These are phyloP conservation scores for Echiichthys vipera DNA, from an alignment of 2,797 vertebrate genomes.

Conservation along the genomic window DNA sequence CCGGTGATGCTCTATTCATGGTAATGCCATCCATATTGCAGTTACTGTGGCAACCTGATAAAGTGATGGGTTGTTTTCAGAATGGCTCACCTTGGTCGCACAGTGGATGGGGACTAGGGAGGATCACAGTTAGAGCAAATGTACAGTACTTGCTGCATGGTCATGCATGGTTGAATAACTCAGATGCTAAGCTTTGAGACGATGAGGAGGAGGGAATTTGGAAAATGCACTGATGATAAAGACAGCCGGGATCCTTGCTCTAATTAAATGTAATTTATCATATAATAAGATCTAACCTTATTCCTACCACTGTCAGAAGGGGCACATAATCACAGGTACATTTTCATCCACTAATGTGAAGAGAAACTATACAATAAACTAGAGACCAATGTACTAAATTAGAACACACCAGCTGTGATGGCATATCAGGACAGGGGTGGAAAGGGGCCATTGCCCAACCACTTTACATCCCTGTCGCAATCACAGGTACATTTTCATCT, in stretches of 20 bases:
- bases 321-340: background rate
- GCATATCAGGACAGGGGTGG: too few relatives aligned
- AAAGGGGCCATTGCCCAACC: too few relatives aligned
- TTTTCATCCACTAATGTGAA: conserved; percentile 11
- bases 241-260: background rate
- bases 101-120: background rate
- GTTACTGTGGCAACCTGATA: conserved; percentile 69
- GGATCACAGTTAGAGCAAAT: background rate
- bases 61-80: conserved; percentile 27
- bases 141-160: background rate
- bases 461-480: too few relatives aligned
- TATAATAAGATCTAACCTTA: conserved; percentile 8
- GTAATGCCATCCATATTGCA: conserved; percentile 13
- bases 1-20: conserved; percentile 35
- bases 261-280: conserved; percentile 34
- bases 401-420: too few relatives aligned
- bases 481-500: too few relatives aligned
- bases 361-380: background rate
- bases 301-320: background rate
- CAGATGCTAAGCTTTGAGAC: background rate
- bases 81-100: conserved; percentile 26
- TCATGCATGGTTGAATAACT: background rate
- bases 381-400: too few relatives aligned
- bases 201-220: background rate
- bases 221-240: background rate